Percentiles rank a stretch among this genome's conserved stretches.
Conservation (phyloP, 2,888 invertebrate species). For the Drosophila recens region DNA sequence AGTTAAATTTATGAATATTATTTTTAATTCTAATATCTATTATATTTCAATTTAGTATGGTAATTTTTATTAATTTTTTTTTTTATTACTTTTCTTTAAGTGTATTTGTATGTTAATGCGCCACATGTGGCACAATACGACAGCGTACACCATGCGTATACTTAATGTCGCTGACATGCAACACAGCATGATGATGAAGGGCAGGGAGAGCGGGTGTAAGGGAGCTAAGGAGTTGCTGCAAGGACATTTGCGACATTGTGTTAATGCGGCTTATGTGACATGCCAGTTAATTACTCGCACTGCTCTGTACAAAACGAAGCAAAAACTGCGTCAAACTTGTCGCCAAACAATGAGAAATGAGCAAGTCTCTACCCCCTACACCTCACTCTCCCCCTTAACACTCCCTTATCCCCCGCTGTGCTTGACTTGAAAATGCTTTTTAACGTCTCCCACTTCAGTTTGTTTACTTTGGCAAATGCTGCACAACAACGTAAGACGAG, state of each 20-base stretch:
- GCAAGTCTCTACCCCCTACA: conserved; percentile 6
- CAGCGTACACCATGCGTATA: conserved; percentile 49
- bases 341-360: conserved; percentile 53
- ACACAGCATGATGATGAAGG: conserved; percentile 8
- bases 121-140: conserved; percentile 60
- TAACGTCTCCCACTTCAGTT: conserved; percentile 40
- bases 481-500: conserved; percentile 21
- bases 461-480: conserved; percentile 74
- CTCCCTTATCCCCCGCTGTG: conserved; percentile 49
- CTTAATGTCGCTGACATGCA: conserved; percentile 67
- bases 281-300: conserved; percentile 75
- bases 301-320: conserved; percentile 48
- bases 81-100: not conserved
- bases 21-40: too few species aligned
- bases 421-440: conserved; percentile 73
- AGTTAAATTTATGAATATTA: too few species aligned
- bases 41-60: too few species aligned
- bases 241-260: conserved; percentile 75
- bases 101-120: conserved; percentile 56
- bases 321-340: conserved; percentile 62
- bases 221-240: conserved; percentile 25
- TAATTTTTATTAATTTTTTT: too few species aligned
- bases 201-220: too few species aligned
- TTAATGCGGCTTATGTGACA: conserved; percentile 82
- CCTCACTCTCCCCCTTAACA: too few species aligned